Percentiles rank a stretch among this genome's conserved stretches.
Evolutionary conservation across 37 sponge, comb jelly and placozoan genomes (phyloP).

Genomic region (Dysidea cf. avara): DNA sequence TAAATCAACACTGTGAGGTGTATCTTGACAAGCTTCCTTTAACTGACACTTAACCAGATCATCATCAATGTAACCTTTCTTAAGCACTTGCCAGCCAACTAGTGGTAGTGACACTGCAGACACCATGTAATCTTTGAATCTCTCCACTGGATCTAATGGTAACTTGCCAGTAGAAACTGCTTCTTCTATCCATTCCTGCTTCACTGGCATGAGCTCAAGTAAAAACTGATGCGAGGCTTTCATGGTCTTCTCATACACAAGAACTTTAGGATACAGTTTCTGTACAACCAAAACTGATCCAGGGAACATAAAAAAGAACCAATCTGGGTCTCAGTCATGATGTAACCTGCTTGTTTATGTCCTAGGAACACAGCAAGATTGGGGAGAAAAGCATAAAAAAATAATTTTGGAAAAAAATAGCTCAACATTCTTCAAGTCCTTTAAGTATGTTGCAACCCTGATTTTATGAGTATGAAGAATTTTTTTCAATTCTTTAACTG

Average conservation of each 20-base stretch:
- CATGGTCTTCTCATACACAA: constrained; percentile 65
- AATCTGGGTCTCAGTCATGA: no score
- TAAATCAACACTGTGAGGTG: not conserved
- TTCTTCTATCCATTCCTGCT: constrained; percentile 70
- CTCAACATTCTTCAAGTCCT: constrained; percentile 20
- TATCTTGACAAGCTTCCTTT: not conserved
- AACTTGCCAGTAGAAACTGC: constrained; percentile 39
- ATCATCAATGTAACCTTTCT: not conserved
- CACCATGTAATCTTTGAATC: constrained; percentile 14
- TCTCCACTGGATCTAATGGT: constrained; percentile 18
- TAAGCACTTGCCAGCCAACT: constrained; percentile 16
- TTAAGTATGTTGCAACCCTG: no score
- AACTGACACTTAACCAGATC: not conserved
- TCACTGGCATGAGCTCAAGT: constrained; percentile 49
- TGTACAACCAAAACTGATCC: constrained; percentile 47
- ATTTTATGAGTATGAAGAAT: no score
- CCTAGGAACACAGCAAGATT: constrained; percentile 56
- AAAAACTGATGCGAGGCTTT: constrained; percentile 67
- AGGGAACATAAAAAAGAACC: constrained; percentile 37
- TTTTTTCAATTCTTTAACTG: no score
- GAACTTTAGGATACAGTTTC: constrained; percentile 25
- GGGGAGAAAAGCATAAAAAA: constrained; percentile 42
- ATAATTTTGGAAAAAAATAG: constrained; percentile 27
- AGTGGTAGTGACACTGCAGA: constrained; percentile 17
- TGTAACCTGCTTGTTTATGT: constrained; percentile 53